Evolutionary conservation across 2,113 vertebrate genomes (phyloP).

Genomic region (Clarias batrachus): DNA sequence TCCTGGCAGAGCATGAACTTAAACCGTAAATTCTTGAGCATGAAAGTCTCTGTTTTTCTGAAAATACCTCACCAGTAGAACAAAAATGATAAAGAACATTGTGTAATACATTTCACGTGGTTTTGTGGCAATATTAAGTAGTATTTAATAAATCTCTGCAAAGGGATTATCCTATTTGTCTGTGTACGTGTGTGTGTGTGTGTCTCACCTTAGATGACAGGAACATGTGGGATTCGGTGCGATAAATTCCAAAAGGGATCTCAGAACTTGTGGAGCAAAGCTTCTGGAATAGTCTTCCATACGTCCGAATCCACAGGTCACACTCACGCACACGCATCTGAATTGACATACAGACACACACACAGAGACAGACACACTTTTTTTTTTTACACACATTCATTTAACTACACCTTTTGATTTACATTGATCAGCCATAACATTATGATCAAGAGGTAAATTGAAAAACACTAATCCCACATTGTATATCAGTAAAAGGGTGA

Average conservation of each 20-base stretch:
- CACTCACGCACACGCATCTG: slow-evolving; percentile 92
- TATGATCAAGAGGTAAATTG: too few species aligned
- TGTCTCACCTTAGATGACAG: slow-evolving; percentile 80
- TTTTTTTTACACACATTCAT: too few species aligned
- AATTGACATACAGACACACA: not conserved
- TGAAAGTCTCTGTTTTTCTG: too few species aligned
- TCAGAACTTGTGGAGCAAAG: slow-evolving; percentile 90
- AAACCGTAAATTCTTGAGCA: not conserved
- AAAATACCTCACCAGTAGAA: too few species aligned
- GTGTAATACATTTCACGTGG: not conserved
- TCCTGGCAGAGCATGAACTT: too few species aligned
- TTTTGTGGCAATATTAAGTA: not conserved
- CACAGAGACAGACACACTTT: slow-evolving; percentile 57
- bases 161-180: not conserved
- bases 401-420: too few species aligned
- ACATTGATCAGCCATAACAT: too few species aligned
- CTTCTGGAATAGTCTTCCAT: slow-evolving; percentile 93
- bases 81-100: too few species aligned
- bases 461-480: too few species aligned
- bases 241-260: slow-evolving; percentile 91
- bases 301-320: slow-evolving; percentile 91
- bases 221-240: slow-evolving; percentile 88
- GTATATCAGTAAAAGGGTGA: too few species aligned
- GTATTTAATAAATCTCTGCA: not conserved
- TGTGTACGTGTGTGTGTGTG: not conserved